Conservation (phyloP, 2,113 vertebrate genomes). For the Cyprinodon variegatus region DNA sequence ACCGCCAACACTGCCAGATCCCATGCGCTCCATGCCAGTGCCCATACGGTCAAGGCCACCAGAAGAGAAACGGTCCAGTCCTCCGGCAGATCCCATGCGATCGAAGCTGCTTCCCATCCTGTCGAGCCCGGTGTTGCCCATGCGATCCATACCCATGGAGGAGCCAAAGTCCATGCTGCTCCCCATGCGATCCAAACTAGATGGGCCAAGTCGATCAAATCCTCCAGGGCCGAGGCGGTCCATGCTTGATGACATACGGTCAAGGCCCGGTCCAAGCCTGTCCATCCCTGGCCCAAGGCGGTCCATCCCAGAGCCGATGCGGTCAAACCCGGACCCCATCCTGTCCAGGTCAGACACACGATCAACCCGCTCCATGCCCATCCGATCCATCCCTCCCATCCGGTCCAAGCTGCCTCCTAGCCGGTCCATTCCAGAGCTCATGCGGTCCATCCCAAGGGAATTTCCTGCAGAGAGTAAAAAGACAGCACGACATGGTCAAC, state of each 20-base stretch:
- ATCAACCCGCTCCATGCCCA: slow-evolving; percentile 90
- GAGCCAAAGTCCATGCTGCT: slow-evolving; percentile 75
- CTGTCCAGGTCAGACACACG: slow-evolving; percentile 88
- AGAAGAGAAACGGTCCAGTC: slow-evolving; percentile 78
- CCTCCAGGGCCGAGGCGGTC: slow-evolving; percentile 88
- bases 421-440: slow-evolving; percentile 87
- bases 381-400: slow-evolving; percentile 86
- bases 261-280: slow-evolving; percentile 87
- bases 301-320: slow-evolving; percentile 89
- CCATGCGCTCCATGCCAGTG: slow-evolving; percentile 92
- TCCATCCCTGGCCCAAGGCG: slow-evolving; percentile 90
- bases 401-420: slow-evolving; percentile 80
- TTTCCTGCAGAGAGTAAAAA: slow-evolving; percentile 62
- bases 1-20: slow-evolving; percentile 83
- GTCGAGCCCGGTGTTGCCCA: slow-evolving; percentile 78
- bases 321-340: slow-evolving; percentile 88
- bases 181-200: slow-evolving; percentile 89
- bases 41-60: slow-evolving; percentile 87
- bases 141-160: slow-evolving; percentile 80
- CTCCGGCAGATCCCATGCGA: slow-evolving; percentile 74
- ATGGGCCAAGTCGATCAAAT: slow-evolving; percentile 86
- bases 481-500: background rate
- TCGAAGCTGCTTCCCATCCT: slow-evolving; percentile 75
- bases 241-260: slow-evolving; percentile 89
- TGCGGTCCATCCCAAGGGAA: slow-evolving; percentile 86